Evolutionary conservation across 2,888 invertebrate species (phyloP).

Genomic region (Nomada goodeniana): DNA sequence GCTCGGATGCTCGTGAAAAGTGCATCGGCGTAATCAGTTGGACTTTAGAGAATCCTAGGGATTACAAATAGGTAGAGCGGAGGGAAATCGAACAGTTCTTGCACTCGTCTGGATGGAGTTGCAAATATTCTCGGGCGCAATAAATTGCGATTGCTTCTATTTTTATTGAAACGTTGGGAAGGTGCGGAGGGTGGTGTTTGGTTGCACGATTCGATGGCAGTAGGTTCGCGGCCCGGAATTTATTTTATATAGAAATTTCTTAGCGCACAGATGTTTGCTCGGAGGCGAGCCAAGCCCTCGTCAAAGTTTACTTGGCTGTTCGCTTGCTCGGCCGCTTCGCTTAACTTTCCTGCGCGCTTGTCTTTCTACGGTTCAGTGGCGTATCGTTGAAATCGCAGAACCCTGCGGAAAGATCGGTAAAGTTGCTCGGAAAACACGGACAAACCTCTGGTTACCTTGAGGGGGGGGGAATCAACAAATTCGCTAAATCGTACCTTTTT

Average conservation of each 20-base stretch:
- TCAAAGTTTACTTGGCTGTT: slow-evolving; percentile 69
- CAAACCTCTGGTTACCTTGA: too few species aligned
- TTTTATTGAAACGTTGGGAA: not conserved
- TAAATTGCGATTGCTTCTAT: not conserved
- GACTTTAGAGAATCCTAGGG: too few species aligned
- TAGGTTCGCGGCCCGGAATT: slow-evolving; percentile 33
- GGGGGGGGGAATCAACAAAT: too few species aligned
- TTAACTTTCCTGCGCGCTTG: slow-evolving; percentile 64
- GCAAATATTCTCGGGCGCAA: not conserved
- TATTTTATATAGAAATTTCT: slow-evolving; percentile 57
- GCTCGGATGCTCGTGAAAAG: not conserved
- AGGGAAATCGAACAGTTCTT: too few species aligned
- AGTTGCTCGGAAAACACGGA: too few species aligned
- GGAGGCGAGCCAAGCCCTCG: slow-evolving; percentile 65
- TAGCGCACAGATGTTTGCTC: slow-evolving; percentile 56
- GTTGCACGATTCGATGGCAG: not conserved
- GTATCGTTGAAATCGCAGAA: slow-evolving; percentile 30
- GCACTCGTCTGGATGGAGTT: too few species aligned
- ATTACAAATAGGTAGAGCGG: too few species aligned
- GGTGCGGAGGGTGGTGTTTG: not conserved
- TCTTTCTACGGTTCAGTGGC: slow-evolving; percentile 57
- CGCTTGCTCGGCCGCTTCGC: slow-evolving; percentile 54
- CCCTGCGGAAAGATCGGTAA: slow-evolving; percentile 26
- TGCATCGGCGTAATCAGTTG: too few species aligned
- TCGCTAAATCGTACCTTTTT: not conserved